Conservation (phyloP, 2,888 invertebrate species). For the Dynastes grantii region DNA sequence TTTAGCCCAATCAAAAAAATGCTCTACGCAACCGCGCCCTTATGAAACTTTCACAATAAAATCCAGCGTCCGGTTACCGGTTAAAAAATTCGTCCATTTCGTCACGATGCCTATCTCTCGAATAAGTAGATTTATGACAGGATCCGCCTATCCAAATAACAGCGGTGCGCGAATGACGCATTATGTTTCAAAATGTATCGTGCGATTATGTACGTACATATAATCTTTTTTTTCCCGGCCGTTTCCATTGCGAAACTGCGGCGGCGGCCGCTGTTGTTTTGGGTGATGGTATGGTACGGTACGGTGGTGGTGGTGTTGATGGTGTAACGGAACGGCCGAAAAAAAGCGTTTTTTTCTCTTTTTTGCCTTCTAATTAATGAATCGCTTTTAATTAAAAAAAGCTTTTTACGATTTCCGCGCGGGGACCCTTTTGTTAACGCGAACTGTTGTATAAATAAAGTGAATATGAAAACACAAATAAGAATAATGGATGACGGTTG, state of each 20-base stretch:
- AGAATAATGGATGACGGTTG: constrained; percentile 45
- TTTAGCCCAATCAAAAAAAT: no score
- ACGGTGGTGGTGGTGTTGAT: background rate
- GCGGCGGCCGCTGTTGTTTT: background rate
- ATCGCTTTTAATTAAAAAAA: constrained; percentile 58
- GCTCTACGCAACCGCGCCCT: no score
- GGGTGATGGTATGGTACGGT: background rate
- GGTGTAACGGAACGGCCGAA: constrained; percentile 10
- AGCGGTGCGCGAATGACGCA: constrained; percentile 24
- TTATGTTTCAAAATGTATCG: constrained; percentile 31
- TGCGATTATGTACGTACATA: constrained; percentile 17
- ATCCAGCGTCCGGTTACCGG: background rate
- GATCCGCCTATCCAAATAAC: constrained; percentile 37
- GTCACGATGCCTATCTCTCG: constrained; percentile 27
- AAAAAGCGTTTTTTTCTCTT: constrained; percentile 56
- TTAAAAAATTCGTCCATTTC: constrained; percentile 11
- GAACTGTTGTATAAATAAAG: constrained; percentile 53
- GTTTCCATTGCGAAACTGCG: constrained; percentile 17
- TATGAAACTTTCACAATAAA: constrained; percentile 3
- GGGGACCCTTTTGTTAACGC: constrained; percentile 52
- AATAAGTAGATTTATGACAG: constrained; percentile 34
- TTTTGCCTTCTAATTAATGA: constrained; percentile 55
- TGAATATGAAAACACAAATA: constrained; percentile 50
- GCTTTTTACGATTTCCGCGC: constrained; percentile 55
- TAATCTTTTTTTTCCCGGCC: constrained; percentile 12